Base-by-base conservation (phyloP, 2,888 invertebrate genomes). In the Alloscopus bannaensis region DNA sequence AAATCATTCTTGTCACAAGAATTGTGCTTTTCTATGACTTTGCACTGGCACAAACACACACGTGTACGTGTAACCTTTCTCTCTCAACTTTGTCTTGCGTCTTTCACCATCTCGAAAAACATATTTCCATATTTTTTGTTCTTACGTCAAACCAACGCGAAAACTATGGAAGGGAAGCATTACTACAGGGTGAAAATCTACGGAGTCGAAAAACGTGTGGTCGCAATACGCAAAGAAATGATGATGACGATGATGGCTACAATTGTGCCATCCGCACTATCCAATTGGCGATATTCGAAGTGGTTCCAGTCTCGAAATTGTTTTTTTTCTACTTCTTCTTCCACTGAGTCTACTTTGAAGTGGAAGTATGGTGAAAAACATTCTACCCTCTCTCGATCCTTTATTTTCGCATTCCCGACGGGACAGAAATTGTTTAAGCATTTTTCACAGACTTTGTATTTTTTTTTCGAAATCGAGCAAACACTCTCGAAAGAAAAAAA, bases 181-280 rank as follows among this genome's bases (percentile, higher is more conserved):
- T 11, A 40, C 8, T 40, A 40, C 8, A 13, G 8, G 40, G 8
- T 8, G 22, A 31, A 36, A 13, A 52, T 11, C 16, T 26, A 28
- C 28, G 22, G 65, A 13, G 36, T 2, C 29, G 16, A 18, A 31
- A 40, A 60, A 22, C 4, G 18, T 40, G 42, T 68, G 64, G 42
- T 45, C 28, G 64, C 22, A 36, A 36, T 36, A 36, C 13, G 8
- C 36, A 13, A 13, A 36, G 36, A 36, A 40, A 20, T 55, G 29
- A 52, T 31, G 18, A 40, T 29, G 36, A 69, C 42, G n/a, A n/a
- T n/a, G n/a, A n/a, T n/a, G n/a, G n/a, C n/a, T n/a, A n/a, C n/a
- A n/a, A n/a, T n/a, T 69, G 29, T 59, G 69, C 45, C 69, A 57
- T 57, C 59, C 59, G 69, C 57, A 69, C 57, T 31, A 29, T n/a